Evolutionary conservation across 2,113 vertebrate species (phyloP).

Genomic region (Regulus satrapa): DNA sequence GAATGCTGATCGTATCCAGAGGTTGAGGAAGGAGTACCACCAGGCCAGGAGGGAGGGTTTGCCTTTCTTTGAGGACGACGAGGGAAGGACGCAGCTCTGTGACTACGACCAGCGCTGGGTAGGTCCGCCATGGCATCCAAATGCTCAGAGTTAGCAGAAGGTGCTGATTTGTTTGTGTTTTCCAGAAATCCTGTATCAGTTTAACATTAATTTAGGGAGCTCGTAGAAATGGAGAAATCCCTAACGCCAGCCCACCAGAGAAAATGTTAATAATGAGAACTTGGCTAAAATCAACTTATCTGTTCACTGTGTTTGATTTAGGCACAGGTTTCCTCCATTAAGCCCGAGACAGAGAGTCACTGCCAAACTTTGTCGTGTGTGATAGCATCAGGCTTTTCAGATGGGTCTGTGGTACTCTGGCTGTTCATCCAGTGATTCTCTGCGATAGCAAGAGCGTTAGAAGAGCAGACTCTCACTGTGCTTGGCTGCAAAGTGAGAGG

Average conservation of each 20-base stretch:
- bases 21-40: conserved; percentile 90
- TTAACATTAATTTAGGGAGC: not conserved
- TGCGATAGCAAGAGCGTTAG: not conserved
- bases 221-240: not conserved
- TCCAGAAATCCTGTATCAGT: not conserved
- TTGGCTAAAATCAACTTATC: not conserved
- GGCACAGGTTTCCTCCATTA: not conserved
- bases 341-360: not conserved
- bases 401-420: not conserved
- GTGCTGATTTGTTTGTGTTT: not conserved
- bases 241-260: not conserved
- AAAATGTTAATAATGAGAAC: not conserved
- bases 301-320: not conserved
- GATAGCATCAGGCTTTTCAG: not conserved
- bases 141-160: not conserved
- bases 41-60: conserved; percentile 87
- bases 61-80: conserved; percentile 82
- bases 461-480: not conserved
- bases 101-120: conserved; percentile 86
- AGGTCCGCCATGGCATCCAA: conserved; percentile 2
- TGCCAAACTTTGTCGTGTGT: not conserved
- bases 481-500: not conserved
- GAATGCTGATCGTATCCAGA: conserved; percentile 90
- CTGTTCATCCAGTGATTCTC: not conserved
- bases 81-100: conserved; percentile 70